Conservation (phyloP, 2,797 vertebrate genomes). For the Odontamblyopus rebecca region DNA sequence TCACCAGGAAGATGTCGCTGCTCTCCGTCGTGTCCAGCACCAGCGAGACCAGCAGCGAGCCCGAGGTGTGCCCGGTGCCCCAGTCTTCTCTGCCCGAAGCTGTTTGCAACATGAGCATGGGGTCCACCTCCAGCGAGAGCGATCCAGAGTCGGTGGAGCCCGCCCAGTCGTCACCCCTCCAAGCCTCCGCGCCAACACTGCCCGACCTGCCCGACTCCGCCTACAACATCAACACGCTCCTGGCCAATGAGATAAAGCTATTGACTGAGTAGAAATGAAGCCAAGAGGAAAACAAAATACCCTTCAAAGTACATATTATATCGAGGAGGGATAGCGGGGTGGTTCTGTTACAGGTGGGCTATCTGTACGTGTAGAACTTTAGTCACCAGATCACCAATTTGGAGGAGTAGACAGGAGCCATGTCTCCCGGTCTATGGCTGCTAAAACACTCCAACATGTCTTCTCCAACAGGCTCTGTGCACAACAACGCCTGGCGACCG, state of each 20-base stretch:
- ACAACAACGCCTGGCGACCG: too few relatives aligned
- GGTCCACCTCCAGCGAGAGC: constrained; percentile 88
- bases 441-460: constrained; percentile 3
- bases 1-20: constrained; percentile 86
- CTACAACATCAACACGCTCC: constrained; percentile 87
- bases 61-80: constrained; percentile 76
- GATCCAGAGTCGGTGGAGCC: constrained; percentile 85
- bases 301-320: constrained; percentile 8
- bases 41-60: constrained; percentile 86
- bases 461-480: background rate
- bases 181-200: constrained; percentile 59
- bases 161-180: constrained; percentile 65
- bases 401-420: constrained; percentile 3
- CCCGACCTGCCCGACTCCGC: constrained; percentile 74
- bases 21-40: constrained; percentile 84
- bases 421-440: background rate
- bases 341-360: background rate
- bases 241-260: constrained; percentile 87
- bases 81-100: constrained; percentile 76
- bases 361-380: background rate
- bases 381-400: background rate
- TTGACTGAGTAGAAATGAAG: constrained; percentile 84
- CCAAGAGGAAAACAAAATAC: background rate
- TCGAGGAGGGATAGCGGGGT: background rate
- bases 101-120: constrained; percentile 83